phyloP scores from a whole-genome alignment of 2,797 vertebrate genomes.

The Semotilus atromaculatus region DNA sequence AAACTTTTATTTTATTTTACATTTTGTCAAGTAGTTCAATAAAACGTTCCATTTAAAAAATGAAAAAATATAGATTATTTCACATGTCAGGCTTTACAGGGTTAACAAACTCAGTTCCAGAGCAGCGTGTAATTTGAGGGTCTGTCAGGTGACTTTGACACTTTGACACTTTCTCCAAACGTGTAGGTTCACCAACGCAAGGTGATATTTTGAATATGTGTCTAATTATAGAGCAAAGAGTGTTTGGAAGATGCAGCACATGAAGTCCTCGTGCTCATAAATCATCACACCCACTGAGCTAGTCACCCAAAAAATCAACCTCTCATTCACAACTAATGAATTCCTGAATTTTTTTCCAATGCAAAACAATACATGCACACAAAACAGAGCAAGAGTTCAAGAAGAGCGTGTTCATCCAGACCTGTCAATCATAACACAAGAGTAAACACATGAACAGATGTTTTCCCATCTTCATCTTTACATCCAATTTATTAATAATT shows the following conservation, averaged over 20 bases:
- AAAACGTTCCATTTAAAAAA: not conserved
- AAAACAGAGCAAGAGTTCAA: not conserved
- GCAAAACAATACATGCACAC: not conserved
- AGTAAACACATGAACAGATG: not conserved
- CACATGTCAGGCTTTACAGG: not conserved
- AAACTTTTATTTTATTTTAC: not conserved
- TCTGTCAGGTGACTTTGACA: not conserved
- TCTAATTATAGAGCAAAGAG: conserved; percentile 10
- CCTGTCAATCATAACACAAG: not conserved
- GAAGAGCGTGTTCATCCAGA: not conserved
- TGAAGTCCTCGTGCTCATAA: not conserved
- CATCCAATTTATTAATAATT: not conserved
- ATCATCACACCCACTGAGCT: not conserved
- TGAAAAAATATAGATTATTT: not conserved
- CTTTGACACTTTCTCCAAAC: not conserved
- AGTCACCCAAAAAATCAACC: not conserved
- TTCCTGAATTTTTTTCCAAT: not conserved
- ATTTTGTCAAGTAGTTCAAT: not conserved
- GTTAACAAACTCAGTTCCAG: not conserved
- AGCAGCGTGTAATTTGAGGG: not conserved
- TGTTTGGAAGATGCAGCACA: not conserved
- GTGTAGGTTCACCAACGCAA: not conserved
- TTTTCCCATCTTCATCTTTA: not conserved
- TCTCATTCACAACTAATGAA: not conserved
- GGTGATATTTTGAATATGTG: not conserved